Base-by-base conservation (phyloP, 2,797 vertebrate species). In the Coregonus suidteri region DNA sequence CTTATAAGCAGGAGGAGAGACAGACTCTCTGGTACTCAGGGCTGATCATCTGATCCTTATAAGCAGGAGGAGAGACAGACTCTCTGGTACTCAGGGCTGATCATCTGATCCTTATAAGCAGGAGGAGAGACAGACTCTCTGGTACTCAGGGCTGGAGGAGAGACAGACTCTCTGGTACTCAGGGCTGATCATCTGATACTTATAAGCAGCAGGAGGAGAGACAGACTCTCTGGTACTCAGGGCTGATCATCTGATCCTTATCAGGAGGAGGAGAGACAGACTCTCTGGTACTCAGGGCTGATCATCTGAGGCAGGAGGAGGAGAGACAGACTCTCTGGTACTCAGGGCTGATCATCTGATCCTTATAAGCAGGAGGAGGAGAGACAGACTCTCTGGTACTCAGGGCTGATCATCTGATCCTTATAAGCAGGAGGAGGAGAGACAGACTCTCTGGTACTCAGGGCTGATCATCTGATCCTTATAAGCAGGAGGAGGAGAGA, bases 381-480 rank as follows among this genome's bases (percentile, higher is more conserved):
- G 41, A 47, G 41, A 47, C 41, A 47, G 9, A 47, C 34, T 11
- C 68, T 25, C 41, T 47, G 41, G 11, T 7, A 77, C 30, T 54
- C 71, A 25, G 25, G 25, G 25, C 25, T 25, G 25, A 25, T 25
- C 25, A 25, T 73, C 64, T 71, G 82, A 82, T 79, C 25, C 25
- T 25, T 25, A 25, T 25, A 25, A 25, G 25, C 25, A 25, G 25
- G 25, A 34, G 7, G 41, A 47, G 41, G 41, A 47, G 41, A 47
- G 41, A 47, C 41, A 47, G 9, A 47, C 41, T 47, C 88, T 87
- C 78, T 81, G 81, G 82, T 31, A 77, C 67, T 82, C 86, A 86
- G 76, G 79, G 79, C 81, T 81, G 80, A 25, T 25, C 88, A 90
- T 90, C 89, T 89, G 90, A 82, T 87, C 37, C 75, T 80, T 71